Conservation (phyloP, 53 echinoderm and acorn worm species). For the Henricia sp. region DNA sequence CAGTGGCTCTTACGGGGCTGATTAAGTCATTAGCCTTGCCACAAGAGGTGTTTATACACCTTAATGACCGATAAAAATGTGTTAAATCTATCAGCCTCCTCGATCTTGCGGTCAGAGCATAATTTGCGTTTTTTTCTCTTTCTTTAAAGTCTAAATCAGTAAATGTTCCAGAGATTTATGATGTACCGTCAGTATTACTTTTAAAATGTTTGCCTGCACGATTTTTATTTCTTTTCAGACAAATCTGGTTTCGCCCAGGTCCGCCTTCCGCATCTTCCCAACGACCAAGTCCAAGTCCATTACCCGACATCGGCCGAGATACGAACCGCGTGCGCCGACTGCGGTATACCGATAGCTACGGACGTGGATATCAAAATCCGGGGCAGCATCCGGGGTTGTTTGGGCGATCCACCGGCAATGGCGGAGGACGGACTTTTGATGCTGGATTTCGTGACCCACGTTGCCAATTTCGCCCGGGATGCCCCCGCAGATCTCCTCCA, state of each 20-base stretch:
- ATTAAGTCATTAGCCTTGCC: background rate
- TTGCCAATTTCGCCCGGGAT: conserved; percentile 24
- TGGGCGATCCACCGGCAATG: background rate
- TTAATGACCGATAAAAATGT: no score
- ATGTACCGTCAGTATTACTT: background rate
- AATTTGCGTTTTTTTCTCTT: no score
- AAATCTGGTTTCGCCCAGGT: background rate
- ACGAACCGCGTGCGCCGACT: background rate
- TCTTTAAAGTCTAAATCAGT: background rate
- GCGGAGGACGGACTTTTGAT: conserved; percentile 9
- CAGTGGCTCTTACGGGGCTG: no score
- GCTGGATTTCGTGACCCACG: conserved; percentile 25
- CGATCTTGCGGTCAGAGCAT: background rate
- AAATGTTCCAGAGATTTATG: background rate
- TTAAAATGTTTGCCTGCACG: background rate
- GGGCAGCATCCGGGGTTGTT: conserved; percentile 6
- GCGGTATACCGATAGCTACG: background rate
- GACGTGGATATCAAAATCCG: conserved; percentile 6
- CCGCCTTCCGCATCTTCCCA: background rate
- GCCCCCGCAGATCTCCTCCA: conserved; percentile 9
- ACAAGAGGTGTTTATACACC: no score
- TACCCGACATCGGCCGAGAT: conserved; percentile 12
- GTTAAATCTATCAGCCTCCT: no score
- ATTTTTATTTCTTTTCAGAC: background rate
- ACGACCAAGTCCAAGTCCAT: background rate